These are phyloP conservation scores for Chaetodon trifasciatus DNA, from an alignment of 2,797 vertebrate species.

Conservation along the genomic window DNA sequence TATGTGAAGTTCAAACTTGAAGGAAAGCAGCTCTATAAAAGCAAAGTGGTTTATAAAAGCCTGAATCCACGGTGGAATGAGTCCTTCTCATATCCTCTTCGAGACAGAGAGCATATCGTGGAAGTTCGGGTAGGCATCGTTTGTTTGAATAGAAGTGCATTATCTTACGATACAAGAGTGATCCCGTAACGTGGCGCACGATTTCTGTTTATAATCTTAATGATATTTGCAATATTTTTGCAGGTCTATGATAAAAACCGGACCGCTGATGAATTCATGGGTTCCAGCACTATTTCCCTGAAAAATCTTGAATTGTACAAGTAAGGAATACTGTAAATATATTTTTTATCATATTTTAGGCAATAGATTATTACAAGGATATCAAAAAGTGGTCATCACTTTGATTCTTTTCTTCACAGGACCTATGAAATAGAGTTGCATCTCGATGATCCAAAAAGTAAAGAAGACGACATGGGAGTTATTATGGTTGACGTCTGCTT, in stretches of 20 bases:
- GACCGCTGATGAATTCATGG: conserved; percentile 96
- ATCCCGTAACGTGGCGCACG: background rate
- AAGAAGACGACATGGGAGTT: conserved; percentile 94
- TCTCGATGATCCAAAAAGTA: conserved; percentile 92
- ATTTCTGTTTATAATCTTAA: background rate
- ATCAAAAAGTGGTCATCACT: background rate
- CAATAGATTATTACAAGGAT: background rate
- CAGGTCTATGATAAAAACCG: conserved; percentile 96
- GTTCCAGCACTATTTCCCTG: conserved; percentile 86
- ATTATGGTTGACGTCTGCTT: conserved; percentile 91
- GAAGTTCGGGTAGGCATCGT: conserved; percentile 86
- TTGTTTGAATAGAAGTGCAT: conserved; percentile 4
- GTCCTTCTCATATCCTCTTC: conserved; percentile 90
- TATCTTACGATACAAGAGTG: background rate
- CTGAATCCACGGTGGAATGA: conserved; percentile 96
- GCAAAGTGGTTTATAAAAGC: conserved; percentile 95
- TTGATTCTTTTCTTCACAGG: conserved; percentile 74
- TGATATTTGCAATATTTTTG: conserved; percentile 8
- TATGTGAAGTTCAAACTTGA: conserved; percentile 98
- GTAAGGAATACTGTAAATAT: conserved; percentile 73
- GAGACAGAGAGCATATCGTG: conserved; percentile 89
- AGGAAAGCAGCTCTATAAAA: conserved; percentile 96
- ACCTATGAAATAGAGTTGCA: conserved; percentile 87
- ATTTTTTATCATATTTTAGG: background rate
- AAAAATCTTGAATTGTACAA: conserved; percentile 91